Conservation (phyloP, 2,797 vertebrate species). For the Alectoris magna region DNA sequence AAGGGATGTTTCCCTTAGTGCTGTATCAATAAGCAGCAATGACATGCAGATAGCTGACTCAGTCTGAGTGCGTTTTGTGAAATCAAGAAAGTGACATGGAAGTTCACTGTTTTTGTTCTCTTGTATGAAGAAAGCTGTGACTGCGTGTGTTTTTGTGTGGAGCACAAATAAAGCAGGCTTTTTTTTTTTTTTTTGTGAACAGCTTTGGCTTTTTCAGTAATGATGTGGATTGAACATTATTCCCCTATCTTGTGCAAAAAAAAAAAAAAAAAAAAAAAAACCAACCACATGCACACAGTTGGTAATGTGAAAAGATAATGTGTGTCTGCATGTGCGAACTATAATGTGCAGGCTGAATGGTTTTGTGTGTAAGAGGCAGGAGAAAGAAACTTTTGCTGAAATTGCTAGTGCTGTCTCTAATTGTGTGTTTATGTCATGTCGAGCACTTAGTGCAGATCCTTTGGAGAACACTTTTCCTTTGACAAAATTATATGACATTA, state of each 20-base stretch:
- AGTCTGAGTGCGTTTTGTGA: constrained; percentile 53
- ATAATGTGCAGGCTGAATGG: not conserved
- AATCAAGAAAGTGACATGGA: constrained; percentile 64
- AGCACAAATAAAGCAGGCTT: not conserved
- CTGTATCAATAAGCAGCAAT: constrained; percentile 69
- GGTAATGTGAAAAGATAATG: rapidly evolving
- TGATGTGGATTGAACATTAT: not conserved
- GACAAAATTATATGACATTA: not conserved
- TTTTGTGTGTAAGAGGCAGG: not conserved
- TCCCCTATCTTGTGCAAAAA: not conserved
- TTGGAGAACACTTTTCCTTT: not conserved
- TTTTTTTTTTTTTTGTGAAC: not conserved
- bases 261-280: not conserved
- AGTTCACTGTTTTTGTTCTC: constrained; percentile 54
- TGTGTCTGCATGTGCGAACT: not conserved
- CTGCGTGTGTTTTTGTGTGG: not conserved
- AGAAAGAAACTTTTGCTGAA: not conserved
- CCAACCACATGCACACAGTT: no score
- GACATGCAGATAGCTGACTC: constrained; percentile 65
- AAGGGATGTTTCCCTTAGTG: constrained; percentile 69
- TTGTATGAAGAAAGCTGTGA: constrained; percentile 35
- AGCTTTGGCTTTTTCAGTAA: not conserved
- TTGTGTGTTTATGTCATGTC: not conserved
- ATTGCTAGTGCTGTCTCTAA: not conserved
- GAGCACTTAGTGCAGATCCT: not conserved